phyloP scores from a whole-genome alignment of 2,113 vertebrate genomes.

The Euleptes europaea region DNA sequence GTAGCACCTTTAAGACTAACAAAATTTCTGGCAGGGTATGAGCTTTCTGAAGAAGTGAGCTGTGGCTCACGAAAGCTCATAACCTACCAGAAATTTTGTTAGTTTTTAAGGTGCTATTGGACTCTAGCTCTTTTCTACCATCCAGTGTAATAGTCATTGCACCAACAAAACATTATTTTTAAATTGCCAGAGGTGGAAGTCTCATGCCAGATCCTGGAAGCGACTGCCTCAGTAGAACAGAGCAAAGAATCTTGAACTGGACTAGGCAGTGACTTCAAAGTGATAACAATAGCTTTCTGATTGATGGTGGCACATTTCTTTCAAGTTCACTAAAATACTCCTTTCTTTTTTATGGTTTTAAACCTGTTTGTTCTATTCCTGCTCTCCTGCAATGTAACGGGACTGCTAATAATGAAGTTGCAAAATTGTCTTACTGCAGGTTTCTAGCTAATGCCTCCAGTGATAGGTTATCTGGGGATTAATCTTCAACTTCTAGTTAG shows the following conservation, averaged over 20 bases:
- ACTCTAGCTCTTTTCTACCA: no score
- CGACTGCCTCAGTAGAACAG: not conserved
- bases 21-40: no score
- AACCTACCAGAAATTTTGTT: no score
- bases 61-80: no score
- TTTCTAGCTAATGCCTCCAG: constrained; percentile 30
- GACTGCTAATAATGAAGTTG: constrained; percentile 30
- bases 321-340: not conserved
- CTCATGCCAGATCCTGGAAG: not conserved
- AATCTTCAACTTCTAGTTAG: constrained; percentile 45
- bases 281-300: not conserved
- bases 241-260: not conserved
- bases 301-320: not conserved
- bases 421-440: constrained; percentile 36
- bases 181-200: not conserved
- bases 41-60: no score
- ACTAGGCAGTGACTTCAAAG: not conserved
- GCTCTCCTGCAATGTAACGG: constrained; percentile 21
- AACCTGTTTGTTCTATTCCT: not conserved
- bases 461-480: constrained; percentile 46
- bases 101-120: no score
- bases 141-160: not conserved
- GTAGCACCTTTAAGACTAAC: no score
- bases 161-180: not conserved
- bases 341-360: not conserved